Evolutionary conservation across 2,797 vertebrate genomes (phyloP), one percentile per base, ranked within the genome.

Genomic region (Channallabes apus): DNA sequence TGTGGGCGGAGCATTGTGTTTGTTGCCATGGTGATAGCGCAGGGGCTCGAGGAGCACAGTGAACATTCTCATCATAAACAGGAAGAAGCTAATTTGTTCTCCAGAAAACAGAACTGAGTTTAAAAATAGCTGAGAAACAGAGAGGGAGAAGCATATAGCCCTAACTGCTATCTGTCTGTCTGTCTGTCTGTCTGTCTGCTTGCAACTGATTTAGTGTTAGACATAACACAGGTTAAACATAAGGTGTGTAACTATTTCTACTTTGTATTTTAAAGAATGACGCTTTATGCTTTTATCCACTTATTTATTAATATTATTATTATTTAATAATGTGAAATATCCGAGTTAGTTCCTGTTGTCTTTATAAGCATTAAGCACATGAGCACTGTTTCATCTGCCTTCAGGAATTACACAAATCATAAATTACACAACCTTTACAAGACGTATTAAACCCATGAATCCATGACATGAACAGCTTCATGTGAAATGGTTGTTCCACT

Each of bases 21-120:
- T 3, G 76, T 78, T 61, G 56, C 24, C 75, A 78, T 61, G 56
- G 75, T 14, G 75, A 78, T 20, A 5, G 18, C 3, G 75, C 58
- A 75, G 6, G 46, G 6, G 51, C 14, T 29, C 1, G 2, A 7
- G 38, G 24, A n/a, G 22, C n/a, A 12, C 24, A 17, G 71, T 18
- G 46, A 75, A 17, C 3, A 2, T 35, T 29, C 4, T 35, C 20
- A 1, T 9, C 15, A 24, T 24, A 35, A 78, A 78, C 75, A 78
- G 75, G 75, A 78, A 78, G 75, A 35, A 61, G 15, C 29, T 14
- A 35, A 78, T 78, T 9, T 75, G 46, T 20, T 29, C 73, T 35
- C 4, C 20, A 78, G 56, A 38, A 78, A 78, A 78, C 73, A 35
- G 75, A 78, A 35, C 56, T 61, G 4, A 35, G 75, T 2, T 24